Percentiles rank a stretch among this genome's conserved stretches.
These are phyloP conservation scores for Zoroaster sp. DNA, from an alignment of 53 echinoderm and acorn worm species.

Conservation along the genomic window DNA sequence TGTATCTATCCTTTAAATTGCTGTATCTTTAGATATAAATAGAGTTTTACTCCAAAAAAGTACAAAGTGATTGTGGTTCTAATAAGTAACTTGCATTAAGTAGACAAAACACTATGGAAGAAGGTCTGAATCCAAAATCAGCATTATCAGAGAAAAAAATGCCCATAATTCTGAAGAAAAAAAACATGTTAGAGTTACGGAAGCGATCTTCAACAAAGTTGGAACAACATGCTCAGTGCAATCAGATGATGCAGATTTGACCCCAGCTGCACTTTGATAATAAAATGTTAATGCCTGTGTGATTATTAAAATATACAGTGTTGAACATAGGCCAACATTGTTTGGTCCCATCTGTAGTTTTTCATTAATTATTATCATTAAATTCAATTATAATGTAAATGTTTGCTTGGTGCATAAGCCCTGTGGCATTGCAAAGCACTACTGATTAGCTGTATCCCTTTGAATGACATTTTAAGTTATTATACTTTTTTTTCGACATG, in stretches of 20 bases:
- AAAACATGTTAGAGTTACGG: neutral
- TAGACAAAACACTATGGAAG: neutral
- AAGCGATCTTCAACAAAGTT: constrained; percentile 11
- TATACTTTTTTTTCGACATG: neutral
- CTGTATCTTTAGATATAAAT: too few species aligned
- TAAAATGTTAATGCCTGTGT: neutral
- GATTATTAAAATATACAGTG: neutral
- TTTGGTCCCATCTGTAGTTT: neutral
- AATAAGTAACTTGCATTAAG: too few species aligned
- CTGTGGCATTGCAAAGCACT: neutral
- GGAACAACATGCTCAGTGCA: neutral
- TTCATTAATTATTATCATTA: neutral
- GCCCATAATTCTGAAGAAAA: neutral
- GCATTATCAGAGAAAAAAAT: neutral
- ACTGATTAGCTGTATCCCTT: neutral
- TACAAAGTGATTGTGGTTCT: too few species aligned
- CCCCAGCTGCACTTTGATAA: neutral
- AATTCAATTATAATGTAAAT: neutral
- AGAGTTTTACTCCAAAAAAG: too few species aligned
- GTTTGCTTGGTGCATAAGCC: neutral
- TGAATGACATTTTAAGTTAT: neutral
- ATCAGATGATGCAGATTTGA: constrained; percentile 10
- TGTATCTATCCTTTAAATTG: too few species aligned
- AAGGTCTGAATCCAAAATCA: neutral
- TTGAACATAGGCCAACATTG: neutral